A percentile compares a stretch with the other conserved stretches of the same genome.
Evolutionary conservation across 2,797 vertebrate species (phyloP).

Genomic region (Meriones psammophilus): DNA sequence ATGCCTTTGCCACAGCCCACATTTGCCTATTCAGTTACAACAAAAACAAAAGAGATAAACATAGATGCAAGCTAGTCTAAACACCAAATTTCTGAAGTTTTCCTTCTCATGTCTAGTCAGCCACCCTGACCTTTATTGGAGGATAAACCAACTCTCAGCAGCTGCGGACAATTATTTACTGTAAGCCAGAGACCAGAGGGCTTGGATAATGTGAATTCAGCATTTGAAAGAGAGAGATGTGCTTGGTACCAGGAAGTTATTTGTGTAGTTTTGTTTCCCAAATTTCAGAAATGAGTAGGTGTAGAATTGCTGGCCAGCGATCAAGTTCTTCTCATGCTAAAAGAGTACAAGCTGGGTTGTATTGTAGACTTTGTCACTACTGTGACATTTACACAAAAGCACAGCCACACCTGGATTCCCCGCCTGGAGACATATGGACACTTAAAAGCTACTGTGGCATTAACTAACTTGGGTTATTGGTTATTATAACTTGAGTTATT

Average conservation of each 20-base stretch:
- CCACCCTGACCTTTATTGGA: constrained; percentile 80
- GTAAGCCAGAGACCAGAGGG: constrained; percentile 69
- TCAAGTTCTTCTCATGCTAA: constrained; percentile 33
- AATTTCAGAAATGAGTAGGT: constrained; percentile 64
- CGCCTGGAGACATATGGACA: constrained; percentile 48
- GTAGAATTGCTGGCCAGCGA: constrained; percentile 1
- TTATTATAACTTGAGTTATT: not conserved
- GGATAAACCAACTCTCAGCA: constrained; percentile 79
- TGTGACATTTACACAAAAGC: constrained; percentile 50
- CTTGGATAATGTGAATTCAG: constrained; percentile 67
- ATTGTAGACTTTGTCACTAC: constrained; percentile 46
- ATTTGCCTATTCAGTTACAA: constrained; percentile 81
- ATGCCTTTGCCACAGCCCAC: constrained; percentile 74
- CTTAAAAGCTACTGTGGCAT: constrained; percentile 85
- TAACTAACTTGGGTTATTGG: constrained; percentile 60
- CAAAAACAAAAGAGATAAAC: constrained; percentile 81
- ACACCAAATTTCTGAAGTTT: constrained; percentile 82
- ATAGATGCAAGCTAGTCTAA: constrained; percentile 84
- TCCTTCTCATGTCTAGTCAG: constrained; percentile 78
- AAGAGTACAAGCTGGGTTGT: constrained; percentile 45
- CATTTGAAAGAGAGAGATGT: constrained; percentile 59
- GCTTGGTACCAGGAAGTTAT: constrained; percentile 5
- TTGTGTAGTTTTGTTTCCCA: not conserved
- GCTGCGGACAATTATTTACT: constrained; percentile 81
- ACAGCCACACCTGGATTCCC: constrained; percentile 30